Evolutionary conservation across 1,140 invertebrate species (phyloP).

Genomic region (Drosophila athabasca): DNA sequence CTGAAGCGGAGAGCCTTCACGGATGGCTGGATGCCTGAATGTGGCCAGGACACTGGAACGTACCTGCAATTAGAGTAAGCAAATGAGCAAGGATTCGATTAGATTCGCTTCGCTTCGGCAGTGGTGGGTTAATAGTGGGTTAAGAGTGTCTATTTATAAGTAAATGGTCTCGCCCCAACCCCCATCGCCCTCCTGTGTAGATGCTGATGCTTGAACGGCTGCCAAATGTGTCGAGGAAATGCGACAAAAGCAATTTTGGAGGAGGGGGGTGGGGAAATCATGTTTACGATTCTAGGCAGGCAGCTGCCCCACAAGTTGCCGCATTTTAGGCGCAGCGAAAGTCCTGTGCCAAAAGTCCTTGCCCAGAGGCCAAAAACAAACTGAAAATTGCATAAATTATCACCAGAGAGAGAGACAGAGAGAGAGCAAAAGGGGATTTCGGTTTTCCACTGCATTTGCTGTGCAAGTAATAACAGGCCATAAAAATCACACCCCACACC

Average conservation of each 20-base stretch:
- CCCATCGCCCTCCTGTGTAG: too few relatives aligned
- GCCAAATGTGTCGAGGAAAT: slow-evolving; percentile 72
- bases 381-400: slow-evolving; percentile 69
- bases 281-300: slow-evolving; percentile 52
- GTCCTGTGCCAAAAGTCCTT: slow-evolving; percentile 51
- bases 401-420: slow-evolving; percentile 7
- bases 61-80: slow-evolving; percentile 53
- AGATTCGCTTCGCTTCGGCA: slow-evolving; percentile 27
- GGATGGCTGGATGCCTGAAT: slow-evolving; percentile 20
- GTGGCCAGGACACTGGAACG: slow-evolving; percentile 24
- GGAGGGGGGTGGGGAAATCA: slow-evolving; percentile 9
- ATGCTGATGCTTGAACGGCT: slow-evolving; percentile 34
- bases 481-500: slow-evolving; percentile 55
- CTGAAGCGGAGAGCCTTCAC: slow-evolving; percentile 11
- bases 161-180: not conserved
- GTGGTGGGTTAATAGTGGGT: slow-evolving; percentile 1
- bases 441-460: slow-evolving; percentile 67
- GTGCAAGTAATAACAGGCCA: slow-evolving; percentile 62
- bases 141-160: slow-evolving; percentile 16
- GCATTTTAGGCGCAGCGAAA: slow-evolving; percentile 63
- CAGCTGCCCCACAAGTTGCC: slow-evolving; percentile 41
- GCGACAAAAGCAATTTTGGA: slow-evolving; percentile 59
- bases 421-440: too few relatives aligned
- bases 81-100: slow-evolving; percentile 25
- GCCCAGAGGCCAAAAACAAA: slow-evolving; percentile 50